Conservation (phyloP, 2,797 vertebrate species). For the Sebastes vulpes region DNA sequence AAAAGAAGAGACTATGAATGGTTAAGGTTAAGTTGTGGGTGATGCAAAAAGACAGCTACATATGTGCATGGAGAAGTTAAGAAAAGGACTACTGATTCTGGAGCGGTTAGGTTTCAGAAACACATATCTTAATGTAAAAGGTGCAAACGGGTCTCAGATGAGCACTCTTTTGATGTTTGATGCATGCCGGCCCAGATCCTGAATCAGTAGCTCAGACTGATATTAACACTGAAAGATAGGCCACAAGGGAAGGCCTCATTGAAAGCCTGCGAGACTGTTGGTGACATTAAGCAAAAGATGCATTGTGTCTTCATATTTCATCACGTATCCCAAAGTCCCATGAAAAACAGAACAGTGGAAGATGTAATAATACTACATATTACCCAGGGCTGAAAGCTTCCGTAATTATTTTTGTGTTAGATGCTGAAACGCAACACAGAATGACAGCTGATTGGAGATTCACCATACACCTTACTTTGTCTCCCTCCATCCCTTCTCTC, state of each 20-base stretch:
- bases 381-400: conserved; percentile 4
- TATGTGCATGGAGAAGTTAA: not conserved
- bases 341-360: conserved; percentile 18
- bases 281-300: conserved; percentile 22
- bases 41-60: conserved; percentile 1
- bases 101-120: conserved; percentile 29
- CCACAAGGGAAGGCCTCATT: conserved; percentile 16
- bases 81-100: conserved; percentile 59
- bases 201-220: conserved; percentile 45
- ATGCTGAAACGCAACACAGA: not conserved
- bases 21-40: not conserved
- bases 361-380: not conserved
- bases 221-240: conserved; percentile 37
- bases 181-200: conserved; percentile 28
- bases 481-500: conserved; percentile 4
- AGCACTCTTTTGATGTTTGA: conserved; percentile 31
- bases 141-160: conserved; percentile 33
- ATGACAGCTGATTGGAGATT: conserved; percentile 44
- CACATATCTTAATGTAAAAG: conserved; percentile 33
- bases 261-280: conserved; percentile 32
- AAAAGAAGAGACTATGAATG: not conserved
- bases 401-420: not conserved
- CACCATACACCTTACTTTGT: conserved; percentile 42
- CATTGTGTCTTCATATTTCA: conserved; percentile 40
- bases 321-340: conserved; percentile 32